Percentiles rank a stretch among this genome's conserved stretches.
Conservation (phyloP, 2,797 vertebrate genomes). For the Tinamus major region DNA sequence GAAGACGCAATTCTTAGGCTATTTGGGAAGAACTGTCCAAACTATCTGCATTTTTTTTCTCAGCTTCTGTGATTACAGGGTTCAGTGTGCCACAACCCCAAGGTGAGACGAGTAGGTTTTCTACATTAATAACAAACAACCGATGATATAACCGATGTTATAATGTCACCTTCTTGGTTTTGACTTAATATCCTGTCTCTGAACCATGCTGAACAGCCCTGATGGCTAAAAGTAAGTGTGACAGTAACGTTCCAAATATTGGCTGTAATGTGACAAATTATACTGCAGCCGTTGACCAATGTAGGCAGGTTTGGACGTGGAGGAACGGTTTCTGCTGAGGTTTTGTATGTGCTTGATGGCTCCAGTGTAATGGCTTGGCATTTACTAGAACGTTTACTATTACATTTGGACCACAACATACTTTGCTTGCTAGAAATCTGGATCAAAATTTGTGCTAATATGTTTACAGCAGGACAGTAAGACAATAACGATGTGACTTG, state of each 20-base stretch:
- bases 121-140: not conserved
- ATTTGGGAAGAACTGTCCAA: not conserved
- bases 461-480: not conserved
- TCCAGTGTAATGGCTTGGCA: not conserved
- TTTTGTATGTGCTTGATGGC: not conserved
- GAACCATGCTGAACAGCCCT: not conserved
- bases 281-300: not conserved
- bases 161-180: not conserved
- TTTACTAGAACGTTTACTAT: not conserved
- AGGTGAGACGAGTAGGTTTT: not conserved
- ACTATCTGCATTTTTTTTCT: not conserved
- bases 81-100: not conserved
- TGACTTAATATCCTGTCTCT: not conserved
- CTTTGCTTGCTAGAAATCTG: slow-evolving; percentile 18
- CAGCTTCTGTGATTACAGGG: not conserved
- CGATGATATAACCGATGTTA: no score
- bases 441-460: not conserved
- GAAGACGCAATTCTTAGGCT: not conserved
- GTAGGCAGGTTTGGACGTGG: not conserved
- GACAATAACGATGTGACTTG: not conserved
- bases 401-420: not conserved
- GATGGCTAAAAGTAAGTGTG: not conserved
- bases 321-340: not conserved
- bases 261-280: not conserved
- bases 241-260: not conserved